Conservation (phyloP, 2,797 vertebrate genomes). For the Lemur catta region DNA sequence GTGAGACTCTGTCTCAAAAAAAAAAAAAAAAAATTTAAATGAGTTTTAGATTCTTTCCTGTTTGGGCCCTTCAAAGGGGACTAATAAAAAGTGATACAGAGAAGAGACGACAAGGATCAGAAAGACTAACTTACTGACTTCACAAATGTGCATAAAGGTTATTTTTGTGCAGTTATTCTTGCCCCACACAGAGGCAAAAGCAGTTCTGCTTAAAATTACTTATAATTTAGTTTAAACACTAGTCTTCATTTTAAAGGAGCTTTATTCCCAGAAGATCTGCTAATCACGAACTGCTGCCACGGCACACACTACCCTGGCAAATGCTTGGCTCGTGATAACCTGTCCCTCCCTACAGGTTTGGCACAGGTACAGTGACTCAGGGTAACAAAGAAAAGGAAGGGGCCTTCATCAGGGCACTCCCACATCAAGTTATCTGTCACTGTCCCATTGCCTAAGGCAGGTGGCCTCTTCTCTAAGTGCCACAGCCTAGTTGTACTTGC, state of each 20-base stretch:
- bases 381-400: not conserved
- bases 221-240: not conserved
- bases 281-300: not conserved
- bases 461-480: not conserved
- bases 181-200: not conserved
- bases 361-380: not conserved
- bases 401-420: not conserved
- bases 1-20: too few species aligned
- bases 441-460: not conserved
- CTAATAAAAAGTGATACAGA: constrained; percentile 13
- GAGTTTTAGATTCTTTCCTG: constrained; percentile 1
- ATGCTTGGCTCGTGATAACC: not conserved
- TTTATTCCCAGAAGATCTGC: not conserved
- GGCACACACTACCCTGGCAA: not conserved
- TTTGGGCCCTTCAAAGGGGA: not conserved
- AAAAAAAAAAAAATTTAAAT: not conserved
- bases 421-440: not conserved
- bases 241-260: not conserved
- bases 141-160: not conserved
- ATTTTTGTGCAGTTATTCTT: not conserved
- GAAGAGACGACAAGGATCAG: not conserved
- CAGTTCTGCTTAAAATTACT: not conserved
- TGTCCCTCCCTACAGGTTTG: not conserved
- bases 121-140: not conserved
- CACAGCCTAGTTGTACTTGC: not conserved